Percentiles rank a stretch among this genome's conserved stretches.
These are phyloP conservation scores for Scalopus aquaticus DNA, from an alignment of 2,113 vertebrate genomes.

Conservation along the genomic window DNA sequence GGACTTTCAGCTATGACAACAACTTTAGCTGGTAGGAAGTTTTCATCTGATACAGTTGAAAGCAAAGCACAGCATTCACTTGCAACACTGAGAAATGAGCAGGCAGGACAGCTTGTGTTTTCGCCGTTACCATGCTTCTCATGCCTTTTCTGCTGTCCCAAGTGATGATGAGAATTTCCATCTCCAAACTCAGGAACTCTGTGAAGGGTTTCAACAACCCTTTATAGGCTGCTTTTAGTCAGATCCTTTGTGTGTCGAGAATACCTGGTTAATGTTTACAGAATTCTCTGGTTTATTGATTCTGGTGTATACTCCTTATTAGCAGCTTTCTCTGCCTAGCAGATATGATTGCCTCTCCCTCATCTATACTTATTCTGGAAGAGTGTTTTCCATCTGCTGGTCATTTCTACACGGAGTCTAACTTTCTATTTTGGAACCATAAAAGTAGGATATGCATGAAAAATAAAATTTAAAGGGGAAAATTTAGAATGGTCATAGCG, in stretches of 20 bases:
- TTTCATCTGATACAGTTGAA: background rate
- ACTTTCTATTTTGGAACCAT: background rate
- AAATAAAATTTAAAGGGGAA: background rate
- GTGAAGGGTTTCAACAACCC: background rate
- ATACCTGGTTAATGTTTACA: background rate
- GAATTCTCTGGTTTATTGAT: background rate
- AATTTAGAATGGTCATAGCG: background rate
- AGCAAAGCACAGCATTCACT: background rate
- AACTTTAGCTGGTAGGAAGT: background rate
- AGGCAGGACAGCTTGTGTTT: background rate
- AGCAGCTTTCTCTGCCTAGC: background rate
- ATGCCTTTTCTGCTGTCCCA: background rate
- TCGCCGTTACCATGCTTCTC: background rate
- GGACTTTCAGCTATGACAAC: background rate
- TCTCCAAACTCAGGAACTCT: background rate
- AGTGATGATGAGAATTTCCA: background rate
- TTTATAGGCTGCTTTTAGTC: background rate
- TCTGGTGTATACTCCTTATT: background rate
- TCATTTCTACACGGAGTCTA: background rate
- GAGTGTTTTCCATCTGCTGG: background rate
- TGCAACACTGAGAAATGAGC: background rate
- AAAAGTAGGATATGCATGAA: background rate
- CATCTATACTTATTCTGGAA: background rate
- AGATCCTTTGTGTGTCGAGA: background rate
- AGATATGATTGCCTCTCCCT: background rate